Evolutionary conservation across 2,888 invertebrate genomes (phyloP), one percentile per base, ranked within the genome.

Genomic region (Drosophila lutescens): DNA sequence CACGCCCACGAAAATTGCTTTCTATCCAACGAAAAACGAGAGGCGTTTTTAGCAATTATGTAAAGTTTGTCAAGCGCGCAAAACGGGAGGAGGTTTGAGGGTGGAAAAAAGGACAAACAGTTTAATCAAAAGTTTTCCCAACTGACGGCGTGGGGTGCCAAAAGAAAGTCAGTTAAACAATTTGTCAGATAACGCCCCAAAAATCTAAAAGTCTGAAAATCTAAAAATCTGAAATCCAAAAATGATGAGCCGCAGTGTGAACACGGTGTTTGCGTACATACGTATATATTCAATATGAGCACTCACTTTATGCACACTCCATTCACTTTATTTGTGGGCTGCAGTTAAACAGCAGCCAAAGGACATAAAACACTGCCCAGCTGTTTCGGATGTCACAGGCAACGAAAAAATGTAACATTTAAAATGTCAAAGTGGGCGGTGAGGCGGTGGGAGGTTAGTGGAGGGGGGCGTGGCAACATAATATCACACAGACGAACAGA

Each of bases 41-140:
- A 44, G 44, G 44, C 44, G 43, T 43, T 63, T 65, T 49, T 15
- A 61, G 74, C 78, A 84, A 84, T 80, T 80, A 80, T 84, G 85
- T 76, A 80, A 84, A 84, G 81, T 84, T 84, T 80, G 81, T 76
- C 60, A 76, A 74, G 81, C 84, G 68, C 78, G 76, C 63, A 49
- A 26, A 41, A 26, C 26, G 26, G 26, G 30, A 30, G 30, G 30
- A 30, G 26, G 55, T 10, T 3, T 44, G 47, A 10, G 62, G 49
- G 36, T 36, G 49, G 15, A n/a, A 26, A 40, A 36, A 62, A 51
- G 65, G 43, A 51, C 65, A 61, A 63, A 63, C 63, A 51, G 65
- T 63, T 65, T 63, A 63, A 65, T 63, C 63, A 63, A 63, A 63
- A 62, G n/a, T 62, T 63, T 63, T 61, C 26, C 40, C 23, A 17